phyloP scores from a whole-genome alignment of 2,888 invertebrate species.

The Stenoptilia bipunctidactyla region DNA sequence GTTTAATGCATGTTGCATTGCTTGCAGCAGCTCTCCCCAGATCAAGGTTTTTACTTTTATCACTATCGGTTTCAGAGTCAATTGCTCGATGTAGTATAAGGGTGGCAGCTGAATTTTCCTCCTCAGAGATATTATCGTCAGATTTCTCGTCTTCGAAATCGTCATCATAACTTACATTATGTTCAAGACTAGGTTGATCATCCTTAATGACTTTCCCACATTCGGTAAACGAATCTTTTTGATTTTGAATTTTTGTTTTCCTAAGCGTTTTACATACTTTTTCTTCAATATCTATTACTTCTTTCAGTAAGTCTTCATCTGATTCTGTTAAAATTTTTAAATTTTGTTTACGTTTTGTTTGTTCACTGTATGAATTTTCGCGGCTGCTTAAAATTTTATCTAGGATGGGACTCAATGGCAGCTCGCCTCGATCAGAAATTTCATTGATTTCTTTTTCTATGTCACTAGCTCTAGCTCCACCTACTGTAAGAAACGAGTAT shows the following conservation, averaged over 20 bases:
- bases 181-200: conserved; percentile 15
- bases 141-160: conserved; percentile 62
- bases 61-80: conserved; percentile 12
- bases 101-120: conserved; percentile 13
- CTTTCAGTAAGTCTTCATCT: conserved; percentile 56
- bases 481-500: conserved; percentile 56
- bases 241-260: conserved; percentile 22
- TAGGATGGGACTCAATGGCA: conserved; percentile 46
- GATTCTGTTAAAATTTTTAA: conserved; percentile 44
- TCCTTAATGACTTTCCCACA: no score
- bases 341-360: conserved; percentile 25
- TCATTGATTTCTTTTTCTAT: conserved; percentile 50
- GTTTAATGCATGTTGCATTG: conserved; percentile 31
- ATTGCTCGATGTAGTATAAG: no score
- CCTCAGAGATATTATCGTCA: conserved; percentile 9
- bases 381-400: conserved; percentile 47
- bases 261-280: conserved; percentile 40
- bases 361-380: conserved; percentile 41
- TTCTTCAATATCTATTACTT: conserved; percentile 51
- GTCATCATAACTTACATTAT: conserved; percentile 46
- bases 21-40: not conserved
- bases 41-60: conserved; percentile 4
- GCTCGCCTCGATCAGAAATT: conserved; percentile 35
- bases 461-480: conserved; percentile 50
- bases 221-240: conserved; percentile 15